A percentile compares a stretch with the other conserved stretches of the same genome.
Evolutionary conservation across 2,797 vertebrate species (phyloP).

Genomic region (Peromyscus nudipes): DNA sequence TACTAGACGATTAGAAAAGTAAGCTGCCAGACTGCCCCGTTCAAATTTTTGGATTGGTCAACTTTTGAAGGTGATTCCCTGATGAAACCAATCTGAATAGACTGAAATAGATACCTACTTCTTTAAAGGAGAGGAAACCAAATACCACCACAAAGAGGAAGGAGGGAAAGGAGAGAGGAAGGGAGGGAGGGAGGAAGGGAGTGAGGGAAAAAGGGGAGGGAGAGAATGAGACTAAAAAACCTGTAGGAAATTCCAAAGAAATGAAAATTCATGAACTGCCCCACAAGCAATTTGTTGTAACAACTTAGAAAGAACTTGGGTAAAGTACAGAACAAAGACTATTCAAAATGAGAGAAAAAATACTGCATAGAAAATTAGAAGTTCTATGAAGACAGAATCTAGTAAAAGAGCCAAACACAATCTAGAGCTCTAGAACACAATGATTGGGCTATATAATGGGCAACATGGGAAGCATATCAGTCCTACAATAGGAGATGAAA

Average conservation of each 20-base stretch:
- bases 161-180: not conserved
- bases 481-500: not conserved
- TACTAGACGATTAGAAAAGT: not conserved
- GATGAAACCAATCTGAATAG: not conserved
- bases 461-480: not conserved
- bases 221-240: not conserved
- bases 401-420: not conserved
- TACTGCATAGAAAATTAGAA: not conserved
- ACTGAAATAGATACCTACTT: not conserved
- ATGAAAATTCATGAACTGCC: not conserved
- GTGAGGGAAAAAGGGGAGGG: not conserved
- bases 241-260: not conserved
- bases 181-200: too few relatives aligned
- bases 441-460: not conserved
- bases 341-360: not conserved
- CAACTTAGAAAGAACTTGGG: not conserved
- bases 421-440: not conserved
- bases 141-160: not conserved
- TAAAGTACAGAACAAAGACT: not conserved
- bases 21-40: not conserved
- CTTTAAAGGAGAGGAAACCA: not conserved
- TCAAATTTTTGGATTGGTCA: not conserved
- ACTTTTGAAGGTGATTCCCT: not conserved
- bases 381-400: not conserved
- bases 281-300: not conserved